Conservation (phyloP, 2,113 vertebrate genomes). For the Laticauda laticaudata region DNA sequence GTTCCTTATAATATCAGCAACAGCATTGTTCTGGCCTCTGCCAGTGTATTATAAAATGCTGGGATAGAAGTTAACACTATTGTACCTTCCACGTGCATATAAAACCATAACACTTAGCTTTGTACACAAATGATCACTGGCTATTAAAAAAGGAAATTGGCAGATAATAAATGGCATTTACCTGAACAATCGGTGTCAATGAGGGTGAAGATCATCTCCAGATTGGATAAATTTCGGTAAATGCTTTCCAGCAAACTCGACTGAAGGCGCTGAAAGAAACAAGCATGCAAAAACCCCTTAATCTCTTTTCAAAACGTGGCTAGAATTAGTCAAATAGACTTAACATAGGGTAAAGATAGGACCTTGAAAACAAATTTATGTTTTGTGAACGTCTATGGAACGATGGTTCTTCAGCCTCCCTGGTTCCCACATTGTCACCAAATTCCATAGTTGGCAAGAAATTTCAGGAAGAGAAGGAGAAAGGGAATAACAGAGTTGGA, state of each 20-base stretch:
- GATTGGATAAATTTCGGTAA: constrained; percentile 88
- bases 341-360: neutral
- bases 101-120: neutral
- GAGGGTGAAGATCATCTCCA: constrained; percentile 92
- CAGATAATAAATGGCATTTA: constrained; percentile 51
- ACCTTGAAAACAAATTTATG: neutral
- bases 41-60: neutral
- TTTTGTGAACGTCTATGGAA: neutral
- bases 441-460: neutral
- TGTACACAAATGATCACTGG: neutral
- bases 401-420: neutral
- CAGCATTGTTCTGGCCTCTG: neutral
- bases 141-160: neutral
- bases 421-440: neutral
- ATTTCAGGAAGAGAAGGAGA: neutral
- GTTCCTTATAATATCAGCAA: neutral
- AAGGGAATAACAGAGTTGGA: too few species aligned
- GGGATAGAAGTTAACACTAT: too few species aligned
- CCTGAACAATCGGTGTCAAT: constrained; percentile 93
- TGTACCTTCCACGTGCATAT: too few species aligned
- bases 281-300: neutral
- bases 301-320: neutral
- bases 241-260: constrained; percentile 88
- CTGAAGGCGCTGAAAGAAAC: constrained; percentile 81
- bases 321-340: neutral